Evolutionary conservation across 2,888 invertebrate genomes (phyloP), one percentile per base, ranked within the genome.

Genomic region (Acanthosepion esculentum): DNA sequence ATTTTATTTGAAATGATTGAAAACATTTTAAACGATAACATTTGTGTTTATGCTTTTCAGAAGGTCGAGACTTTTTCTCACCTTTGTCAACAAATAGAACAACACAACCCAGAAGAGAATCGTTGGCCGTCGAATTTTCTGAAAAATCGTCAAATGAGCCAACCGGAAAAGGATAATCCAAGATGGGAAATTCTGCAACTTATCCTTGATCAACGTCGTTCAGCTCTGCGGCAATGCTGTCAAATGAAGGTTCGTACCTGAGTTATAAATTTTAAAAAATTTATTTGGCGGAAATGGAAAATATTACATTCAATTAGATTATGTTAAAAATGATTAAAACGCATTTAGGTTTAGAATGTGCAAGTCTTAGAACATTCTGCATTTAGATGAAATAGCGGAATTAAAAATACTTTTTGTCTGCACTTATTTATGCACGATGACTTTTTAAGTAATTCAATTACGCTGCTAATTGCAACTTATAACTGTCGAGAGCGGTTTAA

Each of bases 181-280:
- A 29, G 29, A n/a, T 93, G 93, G 93, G 48, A 93, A 18, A 53
- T 93, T 26, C 29, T 93, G n/a, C 93, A 93, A 26, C 33, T 93
- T 3, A 18, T 53, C 29, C 29, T 93, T 7, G 93, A 93, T 5
- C 50, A 93, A 15, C 93, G 93, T 50, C 48, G 93, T 29, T 53
- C 53, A 10, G 93, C 33, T 53, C 29, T 93, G 48, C 48, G n/a
- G 8, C 29, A 20, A 20, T 93, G 93, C 48, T 93, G 93, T 50
- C 41, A 53, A 48, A 48, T 50, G 18, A 93, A 48, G n/a, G 93
- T 93, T n/a, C 10, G 93, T 26, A 41, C 50, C 29, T 12, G 64
- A 23, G 64, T 15, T 50, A 12, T 50, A 50, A 50, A 6, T 50
- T 12, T 15, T 7, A 50, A 50, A 50, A 50, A 64, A 41, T 64